Evolutionary conservation across 2,797 vertebrate species (phyloP), one percentile per base, ranked within the genome.

Genomic region (Zalophus californianus): DNA sequence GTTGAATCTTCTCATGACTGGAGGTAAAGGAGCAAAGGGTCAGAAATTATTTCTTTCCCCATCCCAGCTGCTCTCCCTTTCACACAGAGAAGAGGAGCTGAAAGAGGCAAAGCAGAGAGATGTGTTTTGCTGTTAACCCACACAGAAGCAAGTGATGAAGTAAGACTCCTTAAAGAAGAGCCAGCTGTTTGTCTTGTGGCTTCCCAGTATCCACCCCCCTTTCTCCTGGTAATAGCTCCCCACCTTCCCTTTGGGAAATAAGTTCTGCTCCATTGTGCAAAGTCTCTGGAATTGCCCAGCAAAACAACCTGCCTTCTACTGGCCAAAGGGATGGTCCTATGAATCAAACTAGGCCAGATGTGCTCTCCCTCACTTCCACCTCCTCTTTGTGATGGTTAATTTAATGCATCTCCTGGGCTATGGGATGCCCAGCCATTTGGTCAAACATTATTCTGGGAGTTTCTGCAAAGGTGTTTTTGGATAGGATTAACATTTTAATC

Each of bases 151-250:
- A 82, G 58, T 12, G 80, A 70, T 15, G 35, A 90, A 93, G 56
- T 35, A 41, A 29, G 32, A 52, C 44, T 70, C 38, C 54, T 73
- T 50, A 13, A 21, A 41, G 25, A 56, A 79, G 25, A 62, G 27
- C 18, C 90, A 84, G 44, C 23, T 96, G 73, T 38, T 38, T 68
- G n/a, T 82, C 83, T 77, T 56, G 58, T 38, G 27, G n/a, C 41
- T 75, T 25, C 72, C 38, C 8, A 21, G 52, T 29, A 84, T 7
- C 16, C 21, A 35, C 38, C 83, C 7, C 73, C 60, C 50, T 87
- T 95, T 91, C 88, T 94, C 60, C 68, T 70, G 48, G 38, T 62
- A 96, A 82, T 12, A 92, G n/a, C n/a, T 78, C 54, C 64, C 68
- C 35, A 52, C 29, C 66, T 78, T 56, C 23, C 48, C 5, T 86